A percentile compares a stretch with the other conserved stretches of the same genome.
phyloP scores from a whole-genome alignment of 2,888 invertebrate species.

The Pachliopta kotzebuea region DNA sequence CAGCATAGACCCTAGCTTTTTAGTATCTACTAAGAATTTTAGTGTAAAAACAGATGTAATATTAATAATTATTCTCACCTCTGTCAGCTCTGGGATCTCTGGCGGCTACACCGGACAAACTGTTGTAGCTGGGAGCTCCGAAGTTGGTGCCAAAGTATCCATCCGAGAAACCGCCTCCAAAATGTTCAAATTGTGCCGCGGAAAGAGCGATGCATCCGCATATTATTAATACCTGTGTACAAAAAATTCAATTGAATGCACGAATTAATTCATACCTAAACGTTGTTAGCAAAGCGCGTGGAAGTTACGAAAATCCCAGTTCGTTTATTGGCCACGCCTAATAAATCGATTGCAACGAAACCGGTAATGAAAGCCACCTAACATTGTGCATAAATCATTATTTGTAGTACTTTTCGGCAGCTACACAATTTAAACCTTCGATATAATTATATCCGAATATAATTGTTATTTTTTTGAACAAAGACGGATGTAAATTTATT shows the following conservation, averaged over 20 bases:
- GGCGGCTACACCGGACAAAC: constrained; percentile 60
- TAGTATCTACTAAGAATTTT: background rate
- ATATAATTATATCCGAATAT: background rate
- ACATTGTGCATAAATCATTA: constrained; percentile 16
- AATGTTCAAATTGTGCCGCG: constrained; percentile 63
- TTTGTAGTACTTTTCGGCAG: constrained; percentile 5
- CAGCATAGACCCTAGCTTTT: background rate
- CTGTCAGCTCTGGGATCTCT: constrained; percentile 81
- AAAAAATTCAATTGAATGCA: constrained; percentile 32
- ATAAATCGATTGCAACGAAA: constrained; percentile 18
- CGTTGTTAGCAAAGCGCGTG: constrained; percentile 5
- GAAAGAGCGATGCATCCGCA: constrained; percentile 68
- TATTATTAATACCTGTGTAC: constrained; percentile 66
- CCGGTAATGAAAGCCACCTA: constrained; percentile 19
- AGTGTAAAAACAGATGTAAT: background rate
- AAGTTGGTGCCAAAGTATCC: constrained; percentile 66
- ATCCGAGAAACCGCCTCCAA: constrained; percentile 57
- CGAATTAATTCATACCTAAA: background rate
- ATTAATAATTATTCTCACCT: constrained; percentile 46
- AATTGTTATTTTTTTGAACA: background rate
- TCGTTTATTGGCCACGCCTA: constrained; percentile 15
- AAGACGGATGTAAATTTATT: background rate
- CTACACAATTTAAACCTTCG: background rate
- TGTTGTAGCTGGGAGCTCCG: constrained; percentile 65
- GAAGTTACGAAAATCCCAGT: constrained; percentile 23